These are phyloP conservation scores for Adelges cooleyi DNA, from an alignment of 1,140 invertebrate genomes.

Conservation along the genomic window DNA sequence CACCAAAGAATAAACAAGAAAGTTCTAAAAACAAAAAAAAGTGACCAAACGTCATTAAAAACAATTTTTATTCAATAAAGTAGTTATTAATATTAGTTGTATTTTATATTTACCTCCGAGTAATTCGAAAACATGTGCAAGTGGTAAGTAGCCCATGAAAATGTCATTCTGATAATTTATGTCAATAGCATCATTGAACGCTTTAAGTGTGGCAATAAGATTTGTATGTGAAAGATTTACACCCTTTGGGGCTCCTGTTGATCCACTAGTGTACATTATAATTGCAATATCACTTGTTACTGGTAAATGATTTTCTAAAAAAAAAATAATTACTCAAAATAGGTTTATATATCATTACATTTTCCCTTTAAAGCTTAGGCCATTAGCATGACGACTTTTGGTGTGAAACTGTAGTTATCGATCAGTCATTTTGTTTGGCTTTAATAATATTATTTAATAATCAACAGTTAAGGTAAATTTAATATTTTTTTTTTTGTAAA, in stretches of 20 bases:
- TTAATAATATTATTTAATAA: too few species aligned
- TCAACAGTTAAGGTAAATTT: too few species aligned
- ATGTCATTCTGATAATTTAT: slow-evolving; percentile 59
- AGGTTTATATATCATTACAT: too few species aligned
- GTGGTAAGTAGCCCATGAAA: slow-evolving; percentile 88
- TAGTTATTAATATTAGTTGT: neutral
- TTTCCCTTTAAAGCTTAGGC: too few species aligned
- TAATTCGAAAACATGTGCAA: slow-evolving; percentile 95
- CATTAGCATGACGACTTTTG: too few species aligned
- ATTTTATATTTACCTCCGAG: slow-evolving; percentile 47
- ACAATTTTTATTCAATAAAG: neutral
- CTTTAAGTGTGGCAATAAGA: slow-evolving; percentile 75
- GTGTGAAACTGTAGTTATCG: too few species aligned
- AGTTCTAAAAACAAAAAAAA: slow-evolving; percentile 39
- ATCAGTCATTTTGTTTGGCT: too few species aligned
- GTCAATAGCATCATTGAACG: slow-evolving; percentile 68
- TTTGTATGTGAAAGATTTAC: slow-evolving; percentile 81
- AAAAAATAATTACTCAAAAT: too few species aligned
- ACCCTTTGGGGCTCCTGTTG: slow-evolving; percentile 82
- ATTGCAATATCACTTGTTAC: slow-evolving; percentile 69
- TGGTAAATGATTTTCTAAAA: slow-evolving; percentile 44
- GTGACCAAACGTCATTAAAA: neutral
- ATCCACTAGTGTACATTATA: slow-evolving; percentile 94
- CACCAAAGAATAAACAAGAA: slow-evolving; percentile 52
- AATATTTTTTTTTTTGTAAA: neutral